Conservation (phyloP, 2,113 vertebrate species). For the Misgurnus anguillicaudatus region DNA sequence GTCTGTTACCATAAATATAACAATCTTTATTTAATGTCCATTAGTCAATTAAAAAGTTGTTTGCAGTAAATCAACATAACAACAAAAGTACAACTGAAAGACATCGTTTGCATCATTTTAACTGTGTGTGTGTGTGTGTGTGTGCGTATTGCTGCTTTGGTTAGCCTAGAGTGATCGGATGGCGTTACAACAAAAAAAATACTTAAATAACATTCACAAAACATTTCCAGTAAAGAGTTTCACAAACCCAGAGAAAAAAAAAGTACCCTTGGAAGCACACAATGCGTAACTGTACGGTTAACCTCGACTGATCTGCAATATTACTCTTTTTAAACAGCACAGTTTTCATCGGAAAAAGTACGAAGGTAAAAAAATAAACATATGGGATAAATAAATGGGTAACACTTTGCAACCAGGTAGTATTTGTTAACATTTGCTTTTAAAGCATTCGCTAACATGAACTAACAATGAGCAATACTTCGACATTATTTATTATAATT, state of each 20-base stretch:
- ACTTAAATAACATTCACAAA: slow-evolving; percentile 19
- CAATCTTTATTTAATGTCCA: slow-evolving; percentile 56
- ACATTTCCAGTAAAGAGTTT: not conserved
- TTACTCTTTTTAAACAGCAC: not conserved
- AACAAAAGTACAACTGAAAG: slow-evolving; percentile 23
- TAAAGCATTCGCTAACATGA: no score
- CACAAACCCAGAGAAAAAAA: not conserved
- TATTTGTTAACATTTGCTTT: no score
- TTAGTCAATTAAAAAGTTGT: slow-evolving; percentile 48
- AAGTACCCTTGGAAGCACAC: not conserved
- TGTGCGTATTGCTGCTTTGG: slow-evolving; percentile 5
- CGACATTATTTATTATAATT: no score
- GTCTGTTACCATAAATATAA: slow-evolving; percentile 54
- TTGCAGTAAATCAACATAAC: slow-evolving; percentile 33
- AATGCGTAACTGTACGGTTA: not conserved
- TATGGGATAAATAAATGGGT: no score
- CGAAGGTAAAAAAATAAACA: no score
- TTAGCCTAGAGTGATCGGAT: slow-evolving; percentile 4
- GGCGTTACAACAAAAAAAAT: not conserved
- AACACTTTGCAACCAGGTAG: no score
- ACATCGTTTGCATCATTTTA: not conserved
- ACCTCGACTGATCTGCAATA: not conserved
- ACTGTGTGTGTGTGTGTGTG: no score
- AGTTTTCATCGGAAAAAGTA: not conserved
- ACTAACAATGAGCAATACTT: no score